Percentiles rank a stretch among this genome's conserved stretches.
phyloP scores from a whole-genome alignment of 1,140 invertebrate genomes.

The Orchesella cincta region DNA sequence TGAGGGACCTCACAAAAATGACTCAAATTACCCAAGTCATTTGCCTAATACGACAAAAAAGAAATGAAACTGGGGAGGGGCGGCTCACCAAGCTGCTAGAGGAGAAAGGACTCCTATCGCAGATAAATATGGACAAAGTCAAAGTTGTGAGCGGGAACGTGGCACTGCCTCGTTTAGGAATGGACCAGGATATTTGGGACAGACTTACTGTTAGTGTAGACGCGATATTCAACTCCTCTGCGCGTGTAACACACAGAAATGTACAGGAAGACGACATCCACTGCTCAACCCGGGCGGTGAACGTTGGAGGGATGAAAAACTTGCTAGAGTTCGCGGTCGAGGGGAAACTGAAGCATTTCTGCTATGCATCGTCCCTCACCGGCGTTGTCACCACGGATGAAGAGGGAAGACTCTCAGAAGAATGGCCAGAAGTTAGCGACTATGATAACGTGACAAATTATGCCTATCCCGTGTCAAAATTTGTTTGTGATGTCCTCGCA shows the following conservation, averaged over 20 bases:
- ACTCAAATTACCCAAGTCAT: neutral
- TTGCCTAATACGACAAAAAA: neutral
- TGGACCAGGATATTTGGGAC: neutral
- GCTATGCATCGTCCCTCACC: neutral
- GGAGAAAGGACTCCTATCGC: neutral
- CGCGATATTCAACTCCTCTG: conserved; percentile 23
- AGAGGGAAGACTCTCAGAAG: neutral
- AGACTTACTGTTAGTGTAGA: neutral
- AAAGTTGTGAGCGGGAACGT: conserved; percentile 17
- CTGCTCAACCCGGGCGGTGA: neutral
- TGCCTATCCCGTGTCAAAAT: neutral
- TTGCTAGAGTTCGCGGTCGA: neutral
- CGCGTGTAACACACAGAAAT: conserved; percentile 14
- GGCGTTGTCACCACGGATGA: neutral
- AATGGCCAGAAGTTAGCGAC: neutral
- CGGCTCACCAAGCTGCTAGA: neutral
- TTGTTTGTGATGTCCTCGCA: neutral
- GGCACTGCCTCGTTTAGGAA: neutral
- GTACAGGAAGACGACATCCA: neutral
- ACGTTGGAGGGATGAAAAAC: neutral
- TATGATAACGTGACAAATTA: neutral
- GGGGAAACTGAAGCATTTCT: neutral
- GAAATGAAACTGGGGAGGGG: neutral
- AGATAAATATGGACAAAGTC: neutral
- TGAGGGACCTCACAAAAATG: neutral